Conservation (phyloP, 2,888 invertebrate genomes). For the Cephus sareptanus region DNA sequence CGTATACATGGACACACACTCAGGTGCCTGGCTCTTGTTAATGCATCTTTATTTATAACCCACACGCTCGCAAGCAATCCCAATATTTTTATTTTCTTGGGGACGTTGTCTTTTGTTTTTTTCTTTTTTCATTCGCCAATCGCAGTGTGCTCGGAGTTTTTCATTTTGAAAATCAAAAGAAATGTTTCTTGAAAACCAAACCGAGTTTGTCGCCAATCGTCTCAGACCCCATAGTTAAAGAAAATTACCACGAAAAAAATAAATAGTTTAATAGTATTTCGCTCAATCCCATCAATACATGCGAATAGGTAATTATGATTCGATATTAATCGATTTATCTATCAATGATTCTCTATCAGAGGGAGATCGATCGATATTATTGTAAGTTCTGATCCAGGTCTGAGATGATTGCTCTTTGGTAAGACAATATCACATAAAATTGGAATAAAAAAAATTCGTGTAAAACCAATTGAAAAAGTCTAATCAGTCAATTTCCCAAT, state of each 20-base stretch:
- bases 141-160: neutral
- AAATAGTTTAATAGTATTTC: too few relatives aligned
- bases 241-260: too few relatives aligned
- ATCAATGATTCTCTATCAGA: neutral
- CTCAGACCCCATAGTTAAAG: too few relatives aligned
- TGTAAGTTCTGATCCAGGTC: constrained; percentile 18
- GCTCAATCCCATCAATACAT: too few relatives aligned
- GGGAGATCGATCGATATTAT: too few relatives aligned
- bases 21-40: too few relatives aligned
- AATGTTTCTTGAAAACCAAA: neutral
- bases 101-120: neutral
- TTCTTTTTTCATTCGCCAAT: neutral
- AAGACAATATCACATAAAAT: constrained; percentile 65
- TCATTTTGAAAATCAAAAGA: constrained; percentile 6
- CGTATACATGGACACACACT: too few relatives aligned
- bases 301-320: neutral
- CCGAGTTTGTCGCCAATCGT: too few relatives aligned
- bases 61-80: too few relatives aligned
- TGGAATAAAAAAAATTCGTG: constrained; percentile 41
- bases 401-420: constrained; percentile 62
- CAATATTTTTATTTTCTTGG: too few relatives aligned
- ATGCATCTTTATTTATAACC: too few relatives aligned
- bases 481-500: constrained; percentile 59
- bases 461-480: constrained; percentile 60
- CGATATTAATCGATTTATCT: neutral